These are phyloP conservation scores for Calcarius lapponicus DNA, from an alignment of 2,797 vertebrate species.

Conservation along the genomic window DNA sequence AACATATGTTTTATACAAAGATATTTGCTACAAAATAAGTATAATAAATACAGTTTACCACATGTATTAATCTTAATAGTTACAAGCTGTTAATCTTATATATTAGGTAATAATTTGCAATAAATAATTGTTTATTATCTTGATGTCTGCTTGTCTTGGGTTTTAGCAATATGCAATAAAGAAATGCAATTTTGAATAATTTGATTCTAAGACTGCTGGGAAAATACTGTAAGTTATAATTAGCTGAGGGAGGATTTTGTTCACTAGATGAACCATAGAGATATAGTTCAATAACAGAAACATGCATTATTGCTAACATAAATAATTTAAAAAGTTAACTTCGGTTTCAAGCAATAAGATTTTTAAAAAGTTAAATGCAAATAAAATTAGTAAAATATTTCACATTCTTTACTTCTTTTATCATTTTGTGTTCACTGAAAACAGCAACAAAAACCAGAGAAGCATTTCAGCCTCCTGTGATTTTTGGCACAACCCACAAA, in stretches of 20 bases:
- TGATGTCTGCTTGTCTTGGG: conserved; percentile 85
- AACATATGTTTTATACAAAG: conserved; percentile 95
- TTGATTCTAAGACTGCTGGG: conserved; percentile 85
- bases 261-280: conserved; percentile 72
- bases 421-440: neutral
- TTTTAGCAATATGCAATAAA: conserved; percentile 89
- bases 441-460: neutral
- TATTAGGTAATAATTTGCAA: conserved; percentile 99
- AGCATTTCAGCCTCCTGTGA: neutral
- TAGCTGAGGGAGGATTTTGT: conserved; percentile 79
- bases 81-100: conserved; percentile 99
- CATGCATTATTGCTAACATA: conserved; percentile 77
- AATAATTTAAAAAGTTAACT: conserved; percentile 81
- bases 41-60: conserved; percentile 95
- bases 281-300: conserved; percentile 76
- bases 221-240: conserved; percentile 83
- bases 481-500: neutral
- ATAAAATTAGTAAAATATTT: conserved; percentile 69
- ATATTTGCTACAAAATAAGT: conserved; percentile 94
- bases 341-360: conserved; percentile 68
- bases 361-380: conserved; percentile 72
- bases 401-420: conserved; percentile 30
- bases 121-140: conserved; percentile 99
- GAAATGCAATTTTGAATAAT: conserved; percentile 88
- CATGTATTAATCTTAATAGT: conserved; percentile 92